Percentiles rank a stretch among this genome's conserved stretches.
phyloP scores from a whole-genome alignment of 37 sponge, comb jelly and placozoan genomes.

The Cliona cf. orientalis region DNA sequence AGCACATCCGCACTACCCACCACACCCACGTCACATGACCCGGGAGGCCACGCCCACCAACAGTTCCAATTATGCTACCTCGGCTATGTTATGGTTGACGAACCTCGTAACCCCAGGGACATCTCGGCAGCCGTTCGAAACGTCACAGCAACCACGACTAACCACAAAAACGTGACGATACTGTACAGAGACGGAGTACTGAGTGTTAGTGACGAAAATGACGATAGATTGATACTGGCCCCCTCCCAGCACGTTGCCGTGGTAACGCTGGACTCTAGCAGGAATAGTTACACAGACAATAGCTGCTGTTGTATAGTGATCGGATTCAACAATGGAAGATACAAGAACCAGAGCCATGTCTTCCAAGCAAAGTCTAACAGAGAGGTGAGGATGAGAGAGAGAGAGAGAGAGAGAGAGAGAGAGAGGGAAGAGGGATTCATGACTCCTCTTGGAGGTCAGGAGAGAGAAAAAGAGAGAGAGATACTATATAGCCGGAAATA shows the following conservation, averaged over 20 bases:
- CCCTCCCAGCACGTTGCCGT: neutral
- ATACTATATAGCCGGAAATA: too few species aligned
- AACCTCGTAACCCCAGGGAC: neutral
- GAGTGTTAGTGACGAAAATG: constrained; percentile 22
- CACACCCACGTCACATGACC: too few species aligned
- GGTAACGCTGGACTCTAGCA: constrained; percentile 10
- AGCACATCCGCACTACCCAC: too few species aligned
- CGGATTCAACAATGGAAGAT: constrained; percentile 19
- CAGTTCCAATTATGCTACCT: neutral
- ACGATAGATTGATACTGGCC: constrained; percentile 10
- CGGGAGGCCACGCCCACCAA: too few species aligned
- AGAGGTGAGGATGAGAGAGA: constrained; percentile 63
- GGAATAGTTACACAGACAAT: constrained; percentile 40
- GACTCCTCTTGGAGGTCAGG: too few species aligned
- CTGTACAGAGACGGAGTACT: constrained; percentile 16
- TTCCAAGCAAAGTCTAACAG: constrained; percentile 69
- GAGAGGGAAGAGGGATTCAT: too few species aligned
- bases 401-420: too few species aligned
- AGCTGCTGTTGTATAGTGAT: constrained; percentile 67
- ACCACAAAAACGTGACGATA: too few species aligned
- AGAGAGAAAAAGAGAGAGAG: too few species aligned
- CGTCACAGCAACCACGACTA: neutral
- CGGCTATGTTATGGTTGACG: neutral
- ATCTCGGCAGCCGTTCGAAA: neutral
- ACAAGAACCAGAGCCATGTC: constrained; percentile 58